Base-by-base conservation (phyloP, 2,888 invertebrate genomes). In the Eupithecia centaureata region DNA sequence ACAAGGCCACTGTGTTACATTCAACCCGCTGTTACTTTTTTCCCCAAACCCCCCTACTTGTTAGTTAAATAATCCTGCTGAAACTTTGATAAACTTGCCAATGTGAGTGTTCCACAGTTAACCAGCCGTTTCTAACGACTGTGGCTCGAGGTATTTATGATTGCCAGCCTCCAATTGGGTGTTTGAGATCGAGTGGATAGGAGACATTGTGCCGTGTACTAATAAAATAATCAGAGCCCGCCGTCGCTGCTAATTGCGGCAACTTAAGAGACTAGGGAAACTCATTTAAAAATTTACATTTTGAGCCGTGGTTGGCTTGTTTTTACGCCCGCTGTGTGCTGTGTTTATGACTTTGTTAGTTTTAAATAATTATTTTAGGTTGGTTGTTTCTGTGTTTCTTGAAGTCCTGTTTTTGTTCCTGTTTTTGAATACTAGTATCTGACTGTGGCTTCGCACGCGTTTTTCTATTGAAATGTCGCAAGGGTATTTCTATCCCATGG, bases 101-200 rank as follows among this genome's bases (percentile, higher is more conserved):
- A n/a, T n/a, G 0, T 1, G 7, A 7, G 10, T 18, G 3, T 10
- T 7, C 30, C n/a, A 35, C 28, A 25, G 10, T 28, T n/a, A 5
- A 25, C 60, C 32, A 65, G 63, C 65, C 25, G n/a, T 28, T 12
- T 15, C 1, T 7, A 42, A 0, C 1, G 27, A 32, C 63, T 67
- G 63, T 61, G 63, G 8, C 2, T 2, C 28, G n/a, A 28, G 32
- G 66, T 66, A 81, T 82, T 83, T 83, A 83, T 79, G 83, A 82
- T 79, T 76, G 74, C 73, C 73, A 72, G 58, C 71, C 63, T 71
- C 74, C 74, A 72, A 77, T 74, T 73, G 74, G 71, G 68, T 76
- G 71, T 77, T 72, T 76, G 74, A 58, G 81, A 81, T 81, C 73
- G 66, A 35, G 62, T 70, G 79, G 81, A 82, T 77, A 74, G 60